Evolutionary conservation across 1,140 invertebrate species (phyloP).

Genomic region (Batillaria attramentaria): DNA sequence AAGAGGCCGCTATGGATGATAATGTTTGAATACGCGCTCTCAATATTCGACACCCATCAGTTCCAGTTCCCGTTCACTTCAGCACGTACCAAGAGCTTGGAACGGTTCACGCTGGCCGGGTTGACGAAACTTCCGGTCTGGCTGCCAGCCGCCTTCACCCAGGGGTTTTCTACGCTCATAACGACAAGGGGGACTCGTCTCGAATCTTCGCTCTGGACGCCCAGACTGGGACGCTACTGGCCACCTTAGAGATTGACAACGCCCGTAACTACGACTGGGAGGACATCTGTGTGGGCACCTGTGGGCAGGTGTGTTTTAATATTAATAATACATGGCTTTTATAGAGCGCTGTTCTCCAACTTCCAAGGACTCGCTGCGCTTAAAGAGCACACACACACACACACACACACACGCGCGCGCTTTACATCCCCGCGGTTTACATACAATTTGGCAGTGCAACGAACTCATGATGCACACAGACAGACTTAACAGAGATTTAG

Average conservation of each 20-base stretch:
- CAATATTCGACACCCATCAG: neutral
- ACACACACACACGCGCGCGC: no score
- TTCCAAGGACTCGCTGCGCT: no score
- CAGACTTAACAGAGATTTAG: no score
- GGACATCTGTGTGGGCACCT: conserved; percentile 57
- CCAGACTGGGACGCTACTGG: conserved; percentile 29
- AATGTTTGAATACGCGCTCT: neutral
- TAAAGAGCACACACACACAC: no score
- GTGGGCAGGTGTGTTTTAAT: conserved; percentile 46
- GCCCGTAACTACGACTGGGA: conserved; percentile 57
- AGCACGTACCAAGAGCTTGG: conserved; percentile 3
- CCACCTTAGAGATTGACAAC: conserved; percentile 43
- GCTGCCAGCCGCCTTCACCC: conserved; percentile 51
- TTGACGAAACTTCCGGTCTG: conserved; percentile 56
- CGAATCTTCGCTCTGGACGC: conserved; percentile 42
- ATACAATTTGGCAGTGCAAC: no score
- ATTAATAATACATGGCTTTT: no score
- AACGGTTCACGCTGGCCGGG: conserved; percentile 25
- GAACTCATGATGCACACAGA: no score
- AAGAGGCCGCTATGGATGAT: neutral
- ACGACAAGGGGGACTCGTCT: conserved; percentile 45
- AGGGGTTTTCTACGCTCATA: conserved; percentile 54
- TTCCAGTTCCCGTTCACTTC: conserved; percentile 27
- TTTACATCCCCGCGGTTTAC: no score
- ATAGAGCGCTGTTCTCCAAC: no score